Evolutionary conservation across 1,140 invertebrate genomes (phyloP), one percentile per base, ranked within the genome.

Genomic region (Trichonephila clavata): DNA sequence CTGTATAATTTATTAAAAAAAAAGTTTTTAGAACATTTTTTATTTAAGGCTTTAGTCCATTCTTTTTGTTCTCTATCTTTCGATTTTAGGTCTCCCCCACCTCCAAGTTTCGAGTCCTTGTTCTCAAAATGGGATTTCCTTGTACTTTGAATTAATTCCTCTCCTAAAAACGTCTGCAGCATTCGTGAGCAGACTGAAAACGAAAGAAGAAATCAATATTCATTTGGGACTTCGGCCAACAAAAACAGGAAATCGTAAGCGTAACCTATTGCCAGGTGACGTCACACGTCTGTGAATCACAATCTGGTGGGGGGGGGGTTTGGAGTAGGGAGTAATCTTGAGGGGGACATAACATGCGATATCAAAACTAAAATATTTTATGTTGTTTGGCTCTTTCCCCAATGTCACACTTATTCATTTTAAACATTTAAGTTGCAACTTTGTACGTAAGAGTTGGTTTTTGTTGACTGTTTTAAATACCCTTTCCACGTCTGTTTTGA

Each of bases 181-280:
- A 77, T 63, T 50, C 32, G 86, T 21, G 86, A 43, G 20, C 10
- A 43, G 86, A 18, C 2, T 63, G 60, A 24, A 32, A 32, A 20
- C 39, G 81, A 32, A 20, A 63, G 68, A 20, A 24, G 60, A 57
- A 68, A 88, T 88, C 86, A 71, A 88, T 88, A 88, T 65, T 68
- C 61, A 39, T 43, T 32, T 68, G 61, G 86, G 61, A 68, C 27
- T 65, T 27, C 63, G 32, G 86, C 86, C 86, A 88, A 88, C 86
- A 88, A 65, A 71, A 88, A 88, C 86, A 88, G 86, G 39, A 68
- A 27, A 61, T 39, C 60, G 84, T 27, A 86, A 86, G 59, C 86
- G 63, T 88, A 61, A 88, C 61, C 86, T 63, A 39, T 24, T 86
- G 59, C 27, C 43, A 27, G 32, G 39, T 88, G 86, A 88, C 86